Evolutionary conservation across 2,888 invertebrate species (phyloP).

Genomic region (Toxonevra muliebris): DNA sequence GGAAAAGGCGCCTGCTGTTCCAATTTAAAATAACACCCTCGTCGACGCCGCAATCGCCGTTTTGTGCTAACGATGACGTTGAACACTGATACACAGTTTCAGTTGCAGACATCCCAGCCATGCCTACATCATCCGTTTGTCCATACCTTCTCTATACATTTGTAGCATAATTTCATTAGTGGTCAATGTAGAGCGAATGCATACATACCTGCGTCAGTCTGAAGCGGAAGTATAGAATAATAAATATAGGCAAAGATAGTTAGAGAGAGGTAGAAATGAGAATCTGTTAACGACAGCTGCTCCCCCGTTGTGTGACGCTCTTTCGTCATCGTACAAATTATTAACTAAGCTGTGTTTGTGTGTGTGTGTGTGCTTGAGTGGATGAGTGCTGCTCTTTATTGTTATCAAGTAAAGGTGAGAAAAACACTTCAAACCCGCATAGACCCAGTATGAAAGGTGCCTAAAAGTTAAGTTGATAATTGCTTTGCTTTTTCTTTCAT

Average conservation of each 20-base stretch:
- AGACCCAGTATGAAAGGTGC: too few species aligned
- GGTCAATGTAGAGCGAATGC: slow-evolving; percentile 1
- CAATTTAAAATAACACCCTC: slow-evolving; percentile 40
- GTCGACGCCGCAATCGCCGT: slow-evolving; percentile 48
- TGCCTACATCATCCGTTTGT: neutral
- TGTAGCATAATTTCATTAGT: slow-evolving; percentile 16
- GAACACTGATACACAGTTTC: slow-evolving; percentile 49
- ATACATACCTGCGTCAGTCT: neutral
- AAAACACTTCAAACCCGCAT: neutral
- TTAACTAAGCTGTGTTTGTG: neutral
- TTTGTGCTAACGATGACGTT: slow-evolving; percentile 36
- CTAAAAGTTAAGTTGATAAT: too few species aligned
- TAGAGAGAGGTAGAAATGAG: too few species aligned
- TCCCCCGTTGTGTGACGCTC: too few species aligned
- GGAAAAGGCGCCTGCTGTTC: slow-evolving; percentile 29
- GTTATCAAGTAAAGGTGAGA: neutral
- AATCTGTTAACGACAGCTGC: too few species aligned
- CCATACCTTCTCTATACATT: neutral
- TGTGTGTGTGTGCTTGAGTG: slow-evolving; percentile 7
- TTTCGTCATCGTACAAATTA: slow-evolving; percentile 12
- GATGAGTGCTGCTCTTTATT: slow-evolving; percentile 1
- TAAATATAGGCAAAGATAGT: neutral
- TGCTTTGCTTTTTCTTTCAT: too few species aligned
- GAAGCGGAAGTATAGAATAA: slow-evolving; percentile 1
- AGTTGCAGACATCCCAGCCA: slow-evolving; percentile 40